Evolutionary conservation across 2,888 invertebrate genomes (phyloP), one percentile per base, ranked within the genome.

Genomic region (Acleris literana): DNA sequence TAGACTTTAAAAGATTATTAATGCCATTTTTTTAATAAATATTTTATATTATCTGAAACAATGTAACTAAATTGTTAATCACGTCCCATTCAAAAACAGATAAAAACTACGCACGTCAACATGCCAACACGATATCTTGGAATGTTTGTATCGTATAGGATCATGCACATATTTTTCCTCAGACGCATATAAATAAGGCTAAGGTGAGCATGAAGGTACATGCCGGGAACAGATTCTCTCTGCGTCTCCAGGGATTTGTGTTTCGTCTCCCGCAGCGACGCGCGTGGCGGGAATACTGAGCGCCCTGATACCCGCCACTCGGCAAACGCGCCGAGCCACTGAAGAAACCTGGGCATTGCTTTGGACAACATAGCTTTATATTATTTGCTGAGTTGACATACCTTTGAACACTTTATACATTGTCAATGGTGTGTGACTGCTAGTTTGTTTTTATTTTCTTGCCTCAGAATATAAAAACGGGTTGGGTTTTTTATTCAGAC

Each of bases 171-270:
- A 83, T 87, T 84, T 85, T 84, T 85, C 83, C 83, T 84, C 80
- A 84, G 85, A 84, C 78, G 80, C 75, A 74, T 83, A 84, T 88
- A 88, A 86, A 88, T 88, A 88, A 86, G 79, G 80, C 80, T 84
- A 77, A 86, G 86, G 83, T 83, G 81, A 84, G 78, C 82, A 83
- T 78, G 75, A 79, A 85, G 80, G 81, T 84, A 83, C 86, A 82
- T 74, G 74, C 69, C 74, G 77, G 68, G 79, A 81, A 83, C 87
- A 88, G 88, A 91, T 90, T 88, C 84, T 56, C 62, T 76, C 79
- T 73, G 77, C 78, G 78, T 83, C 88, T 83, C 83, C 69, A 69
- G 85, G 87, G 90, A 89, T 90, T 90, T 90, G 88, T 90, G 86
- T 87, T 83, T 85, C 84, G 85, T 86, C 84, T 85, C 83, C 88